Evolutionary conservation across 2,113 vertebrate species (phyloP).

Genomic region (Stegastes partitus): DNA sequence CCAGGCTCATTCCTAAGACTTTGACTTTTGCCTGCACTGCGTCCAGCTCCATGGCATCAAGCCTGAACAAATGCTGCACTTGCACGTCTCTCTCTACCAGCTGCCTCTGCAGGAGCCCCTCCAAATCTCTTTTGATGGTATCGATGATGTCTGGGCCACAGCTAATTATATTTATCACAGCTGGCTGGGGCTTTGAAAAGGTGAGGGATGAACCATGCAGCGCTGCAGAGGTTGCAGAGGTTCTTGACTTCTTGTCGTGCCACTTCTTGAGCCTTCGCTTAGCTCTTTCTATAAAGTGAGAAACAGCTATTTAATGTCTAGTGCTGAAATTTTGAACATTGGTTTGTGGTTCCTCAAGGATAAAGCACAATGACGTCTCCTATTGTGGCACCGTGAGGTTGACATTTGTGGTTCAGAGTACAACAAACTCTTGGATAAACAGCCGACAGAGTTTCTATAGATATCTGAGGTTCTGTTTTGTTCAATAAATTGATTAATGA

Average conservation of each 20-base stretch:
- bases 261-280: conserved; percentile 26
- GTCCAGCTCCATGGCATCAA: conserved; percentile 56
- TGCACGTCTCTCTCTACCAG: conserved; percentile 52
- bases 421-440: not conserved
- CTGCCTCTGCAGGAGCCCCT: conserved; percentile 50
- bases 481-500: too few relatives aligned
- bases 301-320: not conserved
- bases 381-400: too few relatives aligned
- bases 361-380: not conserved
- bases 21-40: conserved; percentile 59
- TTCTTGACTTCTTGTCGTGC: not conserved
- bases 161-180: conserved; percentile 50
- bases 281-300: conserved; percentile 51
- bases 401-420: not conserved
- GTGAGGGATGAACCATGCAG: not conserved
- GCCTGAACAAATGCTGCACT: conserved; percentile 16
- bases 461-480: too few relatives aligned
- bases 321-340: too few relatives aligned
- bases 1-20: conserved; percentile 53
- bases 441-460: too few relatives aligned
- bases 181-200: conserved; percentile 37
- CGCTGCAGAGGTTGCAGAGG: not conserved
- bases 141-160: not conserved
- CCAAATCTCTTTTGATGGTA: conserved; percentile 47
- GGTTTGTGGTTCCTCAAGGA: too few relatives aligned